Evolutionary conservation across 2,888 invertebrate genomes (phyloP), one percentile per base, ranked within the genome.

Genomic region (Apamea sordens): DNA sequence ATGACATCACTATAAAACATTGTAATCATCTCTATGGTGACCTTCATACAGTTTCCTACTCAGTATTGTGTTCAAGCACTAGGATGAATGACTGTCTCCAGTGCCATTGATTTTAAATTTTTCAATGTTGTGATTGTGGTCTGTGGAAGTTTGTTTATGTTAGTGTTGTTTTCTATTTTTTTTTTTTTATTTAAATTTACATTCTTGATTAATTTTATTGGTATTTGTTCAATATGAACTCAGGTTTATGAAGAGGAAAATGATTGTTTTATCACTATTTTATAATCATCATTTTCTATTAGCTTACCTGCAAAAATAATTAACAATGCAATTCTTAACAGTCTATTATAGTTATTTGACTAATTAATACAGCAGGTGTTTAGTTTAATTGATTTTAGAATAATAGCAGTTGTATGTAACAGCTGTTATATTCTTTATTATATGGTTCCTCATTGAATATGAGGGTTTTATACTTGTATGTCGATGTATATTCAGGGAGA

Each of bases 1-100:
- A 93, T 95, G 95, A 96, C 93, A 94, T 95, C 95, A 95, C 90
- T 91, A 80, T 72, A 87, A 84, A 88, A 90, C 91, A 90, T 87
- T 85, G 86, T 88, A 88, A 90, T 90, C 85, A 88, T 89, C 80
- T 89, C 80, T 86, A 86, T 89, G 91, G 89, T 89, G 91, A 89
- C 93, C 93, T 94, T 92, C 82, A 89, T 80, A 76, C 76, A 84
- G 74, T 80, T 89, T 86, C 88, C 86, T 83, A 89, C 81, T 91
- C 86, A 91, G 90, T 92, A 88, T 86, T 89, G 83, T 89, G 77
- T 82, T 90, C 83, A 88, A 83, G 88, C 77, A 86, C 77, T 83
- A 80, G 83, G 80, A 79, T 84, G 89, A 89, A 90, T 88, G 80
- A 78, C 71, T 88, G 85, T 89, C 85, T 88, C 78, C 74, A 86